These are phyloP conservation scores for Drosophila pseudotakahashii DNA, from an alignment of 2,888 invertebrate species.

Conservation along the genomic window DNA sequence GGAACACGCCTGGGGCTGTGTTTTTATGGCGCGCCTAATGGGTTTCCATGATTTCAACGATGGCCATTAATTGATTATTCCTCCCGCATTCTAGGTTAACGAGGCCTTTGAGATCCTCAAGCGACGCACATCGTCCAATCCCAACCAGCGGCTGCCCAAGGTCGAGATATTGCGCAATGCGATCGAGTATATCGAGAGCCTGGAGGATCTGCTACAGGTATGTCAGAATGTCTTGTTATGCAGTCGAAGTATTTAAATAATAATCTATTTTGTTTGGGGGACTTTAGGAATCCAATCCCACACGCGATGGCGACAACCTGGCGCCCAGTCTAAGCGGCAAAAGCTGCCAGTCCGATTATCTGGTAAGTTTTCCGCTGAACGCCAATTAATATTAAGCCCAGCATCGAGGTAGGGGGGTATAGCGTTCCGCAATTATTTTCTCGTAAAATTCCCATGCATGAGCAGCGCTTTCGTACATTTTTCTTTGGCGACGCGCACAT, in stretches of 20 bases:
- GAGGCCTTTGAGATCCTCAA: conserved; percentile 99
- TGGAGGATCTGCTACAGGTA: conserved; percentile 92
- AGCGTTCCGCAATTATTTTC: conserved; percentile 79
- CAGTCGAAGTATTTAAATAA: background rate
- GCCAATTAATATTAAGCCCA: conserved; percentile 75
- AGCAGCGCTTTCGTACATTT: conserved; percentile 76
- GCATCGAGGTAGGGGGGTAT: conserved; percentile 38
- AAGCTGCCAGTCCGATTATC: conserved; percentile 83
- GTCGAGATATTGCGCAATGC: conserved; percentile 98
- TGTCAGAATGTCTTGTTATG: background rate
- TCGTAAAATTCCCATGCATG: conserved; percentile 78
- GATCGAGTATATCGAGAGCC: conserved; percentile 97
- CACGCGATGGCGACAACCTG: conserved; percentile 82
- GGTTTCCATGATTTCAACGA: conserved; percentile 66
- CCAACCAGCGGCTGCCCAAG: conserved; percentile 98
- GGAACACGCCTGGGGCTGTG: conserved; percentile 28
- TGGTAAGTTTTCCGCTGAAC: conserved; percentile 81
- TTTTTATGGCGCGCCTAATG: conserved; percentile 69
- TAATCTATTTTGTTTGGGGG: conserved; percentile 10
- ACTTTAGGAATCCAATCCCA: conserved; percentile 82
- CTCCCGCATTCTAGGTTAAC: conserved; percentile 89
- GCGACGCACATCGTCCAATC: conserved; percentile 96
- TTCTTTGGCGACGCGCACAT: conserved; percentile 78
- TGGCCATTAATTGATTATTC: conserved; percentile 54
- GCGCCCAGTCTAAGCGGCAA: conserved; percentile 81